A percentile compares a stretch with the other conserved stretches of the same genome.
Conservation (phyloP, 2,888 invertebrate genomes). For the Volucella zonaria region DNA sequence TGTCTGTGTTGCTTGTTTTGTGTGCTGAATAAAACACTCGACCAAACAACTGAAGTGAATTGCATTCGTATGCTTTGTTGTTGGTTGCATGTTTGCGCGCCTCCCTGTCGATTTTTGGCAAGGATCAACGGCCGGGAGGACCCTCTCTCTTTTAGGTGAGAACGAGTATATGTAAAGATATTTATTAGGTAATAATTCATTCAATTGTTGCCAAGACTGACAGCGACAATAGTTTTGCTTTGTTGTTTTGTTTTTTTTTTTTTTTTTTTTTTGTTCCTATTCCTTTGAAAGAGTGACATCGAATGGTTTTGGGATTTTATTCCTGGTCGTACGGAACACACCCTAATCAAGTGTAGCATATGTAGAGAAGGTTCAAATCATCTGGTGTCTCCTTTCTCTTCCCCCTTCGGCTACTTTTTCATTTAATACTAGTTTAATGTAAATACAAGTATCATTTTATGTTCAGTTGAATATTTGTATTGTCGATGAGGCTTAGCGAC, state of each 20-base stretch:
- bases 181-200: conserved; percentile 70
- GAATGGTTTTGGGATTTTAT: not conserved
- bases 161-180: conserved; percentile 23
- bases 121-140: not conserved
- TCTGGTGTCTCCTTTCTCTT: not conserved
- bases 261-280: conserved; percentile 30
- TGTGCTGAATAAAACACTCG: conserved; percentile 21
- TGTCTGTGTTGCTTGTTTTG: conserved; percentile 7
- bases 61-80: conserved; percentile 10
- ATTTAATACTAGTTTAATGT: conserved; percentile 56
- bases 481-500: not conserved
- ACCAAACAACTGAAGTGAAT: conserved; percentile 13
- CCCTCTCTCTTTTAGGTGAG: conserved; percentile 22
- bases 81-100: conserved; percentile 36
- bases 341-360: not conserved
- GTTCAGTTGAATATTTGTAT: conserved; percentile 11
- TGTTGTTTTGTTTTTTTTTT: conserved; percentile 27
- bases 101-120: conserved; percentile 49
- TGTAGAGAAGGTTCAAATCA: not conserved
- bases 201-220: conserved; percentile 56
- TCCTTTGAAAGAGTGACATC: not conserved
- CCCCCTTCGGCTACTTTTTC: conserved; percentile 5
- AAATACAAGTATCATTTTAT: conserved; percentile 27
- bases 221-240: conserved; percentile 35
- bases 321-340: not conserved